A percentile compares a stretch with the other conserved stretches of the same genome.
phyloP scores from a whole-genome alignment of 2,797 vertebrate genomes.

The Dendrocincla fuliginosa region DNA sequence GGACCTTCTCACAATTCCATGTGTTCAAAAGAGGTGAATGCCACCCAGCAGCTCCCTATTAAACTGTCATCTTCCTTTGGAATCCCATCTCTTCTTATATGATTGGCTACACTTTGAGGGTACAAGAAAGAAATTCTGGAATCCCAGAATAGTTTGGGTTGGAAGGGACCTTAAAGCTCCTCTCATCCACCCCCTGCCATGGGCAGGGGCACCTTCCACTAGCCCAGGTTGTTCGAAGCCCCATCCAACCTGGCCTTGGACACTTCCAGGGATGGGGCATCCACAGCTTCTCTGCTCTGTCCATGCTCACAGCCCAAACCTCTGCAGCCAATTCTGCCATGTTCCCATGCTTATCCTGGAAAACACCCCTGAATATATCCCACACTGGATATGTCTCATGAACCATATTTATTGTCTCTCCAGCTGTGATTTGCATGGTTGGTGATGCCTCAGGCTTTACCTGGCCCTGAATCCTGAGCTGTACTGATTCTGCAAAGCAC shows the following conservation, averaged over 20 bases:
- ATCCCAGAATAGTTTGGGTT: background rate
- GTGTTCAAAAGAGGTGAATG: background rate
- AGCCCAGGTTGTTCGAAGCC: rapidly evolving
- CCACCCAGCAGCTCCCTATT: background rate
- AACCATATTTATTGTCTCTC: background rate
- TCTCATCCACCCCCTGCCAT: background rate
- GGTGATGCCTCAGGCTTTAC: background rate
- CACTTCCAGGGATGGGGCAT: background rate
- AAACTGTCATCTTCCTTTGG: background rate
- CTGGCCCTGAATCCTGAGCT: background rate
- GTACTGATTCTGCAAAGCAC: background rate
- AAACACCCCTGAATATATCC: background rate
- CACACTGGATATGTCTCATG: background rate
- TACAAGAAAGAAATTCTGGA: background rate
- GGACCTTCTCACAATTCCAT: background rate
- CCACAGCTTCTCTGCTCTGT: background rate
- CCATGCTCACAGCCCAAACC: background rate
- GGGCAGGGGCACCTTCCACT: background rate
- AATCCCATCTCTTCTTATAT: background rate
- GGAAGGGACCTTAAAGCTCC: background rate
- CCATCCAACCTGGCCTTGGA: rapidly evolving
- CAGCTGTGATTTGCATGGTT: background rate
- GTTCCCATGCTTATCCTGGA: background rate
- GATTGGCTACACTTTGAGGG: rapidly evolving
- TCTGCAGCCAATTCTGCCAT: background rate